These are phyloP conservation scores for Plecotus auritus DNA, from an alignment of 2,113 vertebrate genomes.

Conservation along the genomic window DNA sequence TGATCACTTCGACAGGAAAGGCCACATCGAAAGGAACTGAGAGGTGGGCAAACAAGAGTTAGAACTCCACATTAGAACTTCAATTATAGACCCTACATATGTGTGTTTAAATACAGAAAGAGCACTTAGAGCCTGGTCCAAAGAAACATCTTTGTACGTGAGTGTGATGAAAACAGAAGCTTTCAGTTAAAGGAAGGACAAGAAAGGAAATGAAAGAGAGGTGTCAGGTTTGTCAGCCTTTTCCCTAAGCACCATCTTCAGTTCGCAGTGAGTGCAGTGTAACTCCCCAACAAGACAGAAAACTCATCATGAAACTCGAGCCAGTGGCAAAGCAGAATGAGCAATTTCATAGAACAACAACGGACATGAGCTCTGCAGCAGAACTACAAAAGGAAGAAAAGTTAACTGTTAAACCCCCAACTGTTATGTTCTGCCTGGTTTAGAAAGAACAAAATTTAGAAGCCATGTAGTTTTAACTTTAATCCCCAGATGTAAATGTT, in stretches of 20 bases:
- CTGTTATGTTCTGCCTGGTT: slow-evolving; percentile 23
- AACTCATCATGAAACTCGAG: slow-evolving; percentile 75
- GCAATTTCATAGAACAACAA: slow-evolving; percentile 66
- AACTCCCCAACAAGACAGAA: slow-evolving; percentile 42
- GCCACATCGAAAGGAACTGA: not conserved
- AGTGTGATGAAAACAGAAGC: slow-evolving; percentile 54
- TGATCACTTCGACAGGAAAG: not conserved
- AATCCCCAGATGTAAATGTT: slow-evolving; percentile 48
- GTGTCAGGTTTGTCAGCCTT: slow-evolving; percentile 57
- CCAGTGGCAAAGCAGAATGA: slow-evolving; percentile 53
- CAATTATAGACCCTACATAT: not conserved
- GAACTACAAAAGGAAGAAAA: slow-evolving; percentile 63
- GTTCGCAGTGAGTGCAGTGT: slow-evolving; percentile 20
- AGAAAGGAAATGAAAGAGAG: slow-evolving; percentile 72
- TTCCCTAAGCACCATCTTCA: slow-evolving; percentile 57
- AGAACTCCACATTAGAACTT: not conserved
- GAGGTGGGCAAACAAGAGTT: not conserved
- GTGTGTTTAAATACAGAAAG: not conserved
- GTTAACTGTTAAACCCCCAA: slow-evolving; percentile 10
- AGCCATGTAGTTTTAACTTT: not conserved
- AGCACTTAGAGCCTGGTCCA: not conserved
- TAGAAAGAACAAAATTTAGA: slow-evolving; percentile 7
- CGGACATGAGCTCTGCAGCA: slow-evolving; percentile 50
- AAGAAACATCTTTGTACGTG: not conserved
- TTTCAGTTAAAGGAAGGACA: slow-evolving; percentile 55